Evolutionary conservation across 2,888 invertebrate species (phyloP).

Genomic region (Ormyrus pomaceus): DNA sequence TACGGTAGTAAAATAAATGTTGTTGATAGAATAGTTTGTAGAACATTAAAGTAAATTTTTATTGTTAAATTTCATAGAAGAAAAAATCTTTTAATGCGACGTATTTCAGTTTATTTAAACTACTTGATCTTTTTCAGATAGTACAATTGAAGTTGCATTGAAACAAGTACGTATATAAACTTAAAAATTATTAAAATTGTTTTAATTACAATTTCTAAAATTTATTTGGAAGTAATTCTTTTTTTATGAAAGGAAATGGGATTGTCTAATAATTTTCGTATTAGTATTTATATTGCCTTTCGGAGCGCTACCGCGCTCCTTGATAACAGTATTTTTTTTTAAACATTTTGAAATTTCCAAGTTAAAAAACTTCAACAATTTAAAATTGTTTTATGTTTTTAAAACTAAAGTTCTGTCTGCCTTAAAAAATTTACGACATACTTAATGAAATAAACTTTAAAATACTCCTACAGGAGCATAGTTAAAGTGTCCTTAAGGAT

Average conservation of each 20-base stretch:
- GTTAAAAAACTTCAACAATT: conserved; percentile 20
- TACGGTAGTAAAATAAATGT: conserved; percentile 1
- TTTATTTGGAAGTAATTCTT: neutral
- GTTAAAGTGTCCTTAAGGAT: conserved; percentile 45
- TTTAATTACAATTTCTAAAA: too few species aligned
- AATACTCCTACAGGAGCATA: conserved; percentile 23
- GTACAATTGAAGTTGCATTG: too few species aligned
- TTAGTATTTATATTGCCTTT: too few species aligned
- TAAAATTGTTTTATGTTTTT: conserved; percentile 32
- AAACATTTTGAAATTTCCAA: too few species aligned
- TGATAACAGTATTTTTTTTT: too few species aligned
- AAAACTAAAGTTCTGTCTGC: neutral
- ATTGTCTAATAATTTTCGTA: too few species aligned
- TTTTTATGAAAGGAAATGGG: neutral
- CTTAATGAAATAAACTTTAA: conserved; percentile 27
- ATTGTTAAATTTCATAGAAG: conserved; percentile 1
- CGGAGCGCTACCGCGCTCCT: too few species aligned
- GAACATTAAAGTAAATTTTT: neutral
- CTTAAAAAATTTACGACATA: conserved; percentile 15
- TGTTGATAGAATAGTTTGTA: conserved; percentile 19
- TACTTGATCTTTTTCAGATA: too few species aligned
- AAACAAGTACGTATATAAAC: too few species aligned
- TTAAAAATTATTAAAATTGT: too few species aligned
- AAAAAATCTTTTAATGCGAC: neutral
- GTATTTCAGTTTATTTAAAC: conserved; percentile 9